These are phyloP conservation scores for Aurelia aurita DNA, from an alignment of 30 jellyfish, hydroid and myxozoan genomes.

Conservation along the genomic window DNA sequence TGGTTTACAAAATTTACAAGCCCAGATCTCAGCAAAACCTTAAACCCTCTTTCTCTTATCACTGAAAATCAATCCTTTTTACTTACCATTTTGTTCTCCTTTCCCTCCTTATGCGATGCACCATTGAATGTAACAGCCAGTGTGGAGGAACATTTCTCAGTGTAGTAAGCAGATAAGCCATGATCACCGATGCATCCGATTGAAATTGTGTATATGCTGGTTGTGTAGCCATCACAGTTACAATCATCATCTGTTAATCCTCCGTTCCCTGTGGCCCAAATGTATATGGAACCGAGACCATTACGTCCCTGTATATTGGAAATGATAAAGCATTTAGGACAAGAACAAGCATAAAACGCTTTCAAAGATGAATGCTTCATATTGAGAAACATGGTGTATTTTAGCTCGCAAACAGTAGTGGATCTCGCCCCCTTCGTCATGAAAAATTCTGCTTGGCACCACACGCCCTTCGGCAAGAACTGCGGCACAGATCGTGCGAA, in stretches of 20 bases:
- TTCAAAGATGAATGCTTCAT: background rate
- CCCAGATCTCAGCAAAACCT: too few species aligned
- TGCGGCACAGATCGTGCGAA: too few species aligned
- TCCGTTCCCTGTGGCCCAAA: slow-evolving; percentile 99
- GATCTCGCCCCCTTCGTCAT: background rate
- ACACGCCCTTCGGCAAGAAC: too few species aligned
- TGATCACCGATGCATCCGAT: slow-evolving; percentile 99
- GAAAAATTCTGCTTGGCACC: background rate
- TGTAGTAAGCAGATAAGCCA: slow-evolving; percentile 97
- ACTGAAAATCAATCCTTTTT: too few species aligned
- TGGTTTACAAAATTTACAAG: too few species aligned
- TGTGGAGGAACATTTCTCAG: slow-evolving; percentile 99
- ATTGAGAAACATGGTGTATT: background rate
- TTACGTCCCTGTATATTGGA: slow-evolving; percentile 83
- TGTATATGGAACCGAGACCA: slow-evolving; percentile 90
- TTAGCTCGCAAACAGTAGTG: background rate
- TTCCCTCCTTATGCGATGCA: slow-evolving; percentile 99
- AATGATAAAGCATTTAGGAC: background rate
- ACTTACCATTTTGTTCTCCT: slow-evolving; percentile 95
- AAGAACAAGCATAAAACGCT: background rate
- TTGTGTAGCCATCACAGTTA: slow-evolving; percentile 99
- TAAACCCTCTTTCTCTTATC: too few species aligned
- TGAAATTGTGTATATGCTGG: slow-evolving; percentile 96
- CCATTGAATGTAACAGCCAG: slow-evolving; percentile 99
- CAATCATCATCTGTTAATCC: slow-evolving; percentile 99